phyloP scores from a whole-genome alignment of 1,140 invertebrate species.

The Drosophila parvula region DNA sequence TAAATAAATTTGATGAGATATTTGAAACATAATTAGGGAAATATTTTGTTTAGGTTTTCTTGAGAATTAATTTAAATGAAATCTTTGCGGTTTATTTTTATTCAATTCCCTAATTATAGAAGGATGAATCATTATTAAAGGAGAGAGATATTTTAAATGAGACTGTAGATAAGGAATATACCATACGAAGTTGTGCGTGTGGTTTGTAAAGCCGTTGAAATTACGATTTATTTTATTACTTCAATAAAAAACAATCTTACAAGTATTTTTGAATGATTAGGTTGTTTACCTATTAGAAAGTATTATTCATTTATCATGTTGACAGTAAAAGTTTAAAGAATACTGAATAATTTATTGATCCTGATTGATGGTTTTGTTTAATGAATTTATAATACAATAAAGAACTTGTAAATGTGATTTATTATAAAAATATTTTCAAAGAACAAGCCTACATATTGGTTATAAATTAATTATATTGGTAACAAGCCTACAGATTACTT shows the following conservation, averaged over 20 bases:
- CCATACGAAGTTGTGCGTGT: too few relatives aligned
- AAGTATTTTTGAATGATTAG: neutral
- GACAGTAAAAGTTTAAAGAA: neutral
- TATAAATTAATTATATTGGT: too few relatives aligned
- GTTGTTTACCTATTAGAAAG: neutral
- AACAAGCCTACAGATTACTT: neutral
- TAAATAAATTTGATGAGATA: constrained; percentile 13
- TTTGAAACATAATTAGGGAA: neutral
- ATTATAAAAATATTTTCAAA: too few relatives aligned
- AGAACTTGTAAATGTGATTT: neutral
- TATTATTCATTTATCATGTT: neutral
- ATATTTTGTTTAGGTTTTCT: constrained; percentile 6
- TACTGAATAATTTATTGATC: neutral
- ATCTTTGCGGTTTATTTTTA: neutral
- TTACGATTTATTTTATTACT: too few relatives aligned
- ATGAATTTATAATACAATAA: neutral
- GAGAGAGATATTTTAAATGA: neutral
- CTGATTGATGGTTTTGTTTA: neutral
- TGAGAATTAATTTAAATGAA: neutral
- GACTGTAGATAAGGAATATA: too few relatives aligned
- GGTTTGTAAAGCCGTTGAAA: too few relatives aligned
- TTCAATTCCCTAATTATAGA: neutral
- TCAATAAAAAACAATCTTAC: too few relatives aligned
- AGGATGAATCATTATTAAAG: neutral
- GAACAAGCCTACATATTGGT: too few relatives aligned